Conservation (phyloP, 2,888 invertebrate genomes). For the Sympetrum striolatum region DNA sequence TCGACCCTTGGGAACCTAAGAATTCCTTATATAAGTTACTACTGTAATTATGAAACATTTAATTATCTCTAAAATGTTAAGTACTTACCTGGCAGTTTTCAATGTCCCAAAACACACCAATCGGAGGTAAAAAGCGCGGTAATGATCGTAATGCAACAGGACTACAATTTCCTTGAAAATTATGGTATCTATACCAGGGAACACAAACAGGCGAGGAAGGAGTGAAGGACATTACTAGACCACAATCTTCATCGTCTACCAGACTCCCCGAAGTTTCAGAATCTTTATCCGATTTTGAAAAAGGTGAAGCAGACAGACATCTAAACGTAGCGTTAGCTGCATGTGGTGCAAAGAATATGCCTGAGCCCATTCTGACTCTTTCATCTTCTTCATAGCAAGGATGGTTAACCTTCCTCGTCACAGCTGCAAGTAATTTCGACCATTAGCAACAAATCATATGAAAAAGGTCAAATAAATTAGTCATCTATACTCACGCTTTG, state of each 20-base stretch:
- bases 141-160: conserved; percentile 17
- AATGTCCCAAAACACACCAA: conserved; percentile 93
- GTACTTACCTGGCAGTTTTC: conserved; percentile 80
- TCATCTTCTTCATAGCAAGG: conserved; percentile 1
- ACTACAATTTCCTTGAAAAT: conserved; percentile 19
- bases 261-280: neutral
- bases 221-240: conserved; percentile 10
- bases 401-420: conserved; percentile 14
- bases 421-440: neutral
- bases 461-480: neutral
- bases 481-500: conserved; percentile 1
- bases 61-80: neutral
- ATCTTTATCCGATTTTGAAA: conserved; percentile 7
- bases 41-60: neutral
- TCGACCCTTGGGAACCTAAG: conserved; percentile 78
- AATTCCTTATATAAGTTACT: conserved; percentile 45
- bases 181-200: conserved; percentile 18
- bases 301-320: conserved; percentile 17
- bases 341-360: neutral
- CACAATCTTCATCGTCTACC: conserved; percentile 21
- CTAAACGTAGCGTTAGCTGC: conserved; percentile 7
- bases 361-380: conserved; percentile 16
- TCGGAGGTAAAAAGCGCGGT: conserved; percentile 64
- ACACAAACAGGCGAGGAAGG: conserved; percentile 24
- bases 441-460: neutral